Evolutionary conservation across 2,888 invertebrate genomes (phyloP), one percentile per base, ranked within the genome.

Genomic region (Drosophila conformis): DNA sequence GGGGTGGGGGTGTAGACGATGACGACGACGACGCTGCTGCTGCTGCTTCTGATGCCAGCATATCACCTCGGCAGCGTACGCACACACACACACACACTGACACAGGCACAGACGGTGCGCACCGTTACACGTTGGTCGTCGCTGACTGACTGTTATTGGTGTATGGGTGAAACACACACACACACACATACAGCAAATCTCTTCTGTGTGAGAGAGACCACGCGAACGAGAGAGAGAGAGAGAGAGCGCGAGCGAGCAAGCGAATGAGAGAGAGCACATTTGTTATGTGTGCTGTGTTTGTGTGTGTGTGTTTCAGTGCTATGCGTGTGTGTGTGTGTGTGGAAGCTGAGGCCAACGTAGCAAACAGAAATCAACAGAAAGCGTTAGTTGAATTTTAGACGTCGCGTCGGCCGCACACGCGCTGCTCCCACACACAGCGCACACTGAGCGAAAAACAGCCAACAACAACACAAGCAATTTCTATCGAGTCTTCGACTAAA

Each of bases 321-420:
- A 42, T 75, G 18, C 52, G 53, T 75, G 69, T 52, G 40, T 40
- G 40, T 40, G 46, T 18, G 27, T 51, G 63, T 56, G 56, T 59
- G 64, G 73, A 40, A 48, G 54, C 73, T 63, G 82, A 60, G 68
- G 67, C 80, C 64, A 71, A 71, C 48, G 71, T 68, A 71, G 72
- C 18, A 77, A 76, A 78, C 76, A 80, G 74, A 71, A 86, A 84
- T 77, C 76, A 91, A 90, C 87, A 87, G 78, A 85, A 90, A 90
- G 79, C 83, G 75, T 86, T 84, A 90, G 87, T 90, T 89, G 88
- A 91, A 93, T 92, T 92, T 91, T 92, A 92, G 92, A 92, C 93
- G 93, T 93, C 93, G 93, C 92, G 92, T 92, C 91, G 92, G 92
- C 87, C 92, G 90, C 92, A 93, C 91, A 91, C 92, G 92, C 91